Conservation (phyloP, 2,888 invertebrate genomes). For the Hedya salicella region DNA sequence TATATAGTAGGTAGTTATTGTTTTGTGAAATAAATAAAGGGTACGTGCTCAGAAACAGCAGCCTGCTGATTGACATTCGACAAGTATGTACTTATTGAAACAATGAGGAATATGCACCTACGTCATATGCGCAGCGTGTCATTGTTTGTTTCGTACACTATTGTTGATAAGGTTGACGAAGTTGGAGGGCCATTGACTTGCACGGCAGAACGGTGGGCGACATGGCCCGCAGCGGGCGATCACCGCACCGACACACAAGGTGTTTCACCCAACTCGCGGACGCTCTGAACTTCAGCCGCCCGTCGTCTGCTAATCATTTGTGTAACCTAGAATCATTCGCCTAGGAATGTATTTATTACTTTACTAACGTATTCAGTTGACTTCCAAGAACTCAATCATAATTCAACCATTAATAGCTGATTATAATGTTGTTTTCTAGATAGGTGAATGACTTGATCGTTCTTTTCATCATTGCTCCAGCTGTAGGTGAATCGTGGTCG, state of each 20-base stretch:
- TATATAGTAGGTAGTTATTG: background rate
- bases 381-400: background rate
- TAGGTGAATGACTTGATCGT: slow-evolving; percentile 44
- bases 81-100: background rate
- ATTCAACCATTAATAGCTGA: background rate
- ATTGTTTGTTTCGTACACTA: slow-evolving; percentile 32
- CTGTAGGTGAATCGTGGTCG: slow-evolving; percentile 56
- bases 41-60: background rate
- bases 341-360: background rate
- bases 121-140: slow-evolving; percentile 13
- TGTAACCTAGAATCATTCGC: background rate
- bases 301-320: background rate
- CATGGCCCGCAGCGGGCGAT: slow-evolving; percentile 11
- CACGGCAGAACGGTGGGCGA: slow-evolving; percentile 39
- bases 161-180: slow-evolving; percentile 39
- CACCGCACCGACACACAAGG: slow-evolving; percentile 49
- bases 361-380: background rate
- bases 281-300: slow-evolving; percentile 1
- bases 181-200: slow-evolving; percentile 41
- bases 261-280: slow-evolving; percentile 64
- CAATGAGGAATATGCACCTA: slow-evolving; percentile 18
- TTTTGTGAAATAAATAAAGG: background rate
- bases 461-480: slow-evolving; percentile 46
- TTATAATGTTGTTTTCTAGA: slow-evolving; percentile 4
- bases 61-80: background rate